Evolutionary conservation across 1,140 invertebrate species (phyloP), one percentile per base, ranked within the genome.

Genomic region (Eupeodes corollae): DNA sequence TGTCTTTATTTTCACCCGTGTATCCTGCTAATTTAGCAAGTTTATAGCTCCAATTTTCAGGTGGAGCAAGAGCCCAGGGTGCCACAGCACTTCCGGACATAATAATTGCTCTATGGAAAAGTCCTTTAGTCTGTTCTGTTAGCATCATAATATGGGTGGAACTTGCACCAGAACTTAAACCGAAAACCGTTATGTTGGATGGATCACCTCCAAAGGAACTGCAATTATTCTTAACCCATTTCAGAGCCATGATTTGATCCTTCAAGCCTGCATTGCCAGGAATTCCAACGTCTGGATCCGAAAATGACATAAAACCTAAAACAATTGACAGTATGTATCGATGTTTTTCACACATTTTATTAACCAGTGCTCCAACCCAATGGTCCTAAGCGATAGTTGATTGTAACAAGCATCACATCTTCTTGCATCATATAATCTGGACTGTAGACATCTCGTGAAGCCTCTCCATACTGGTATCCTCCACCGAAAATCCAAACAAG

Each of bases 201-300:
- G 73, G 68, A 61, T 75, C 65, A 9, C 73, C 73, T n/a, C 73
- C 73, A 55, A 75, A 75, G 50, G 69, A 61, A 16, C 74, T 60
- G 16, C 82, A 81, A 56, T 84, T 82, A 2, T 67, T 66, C 53
- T 78, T 72, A 1, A 84, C 71, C 76, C 76, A 80, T 38, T 70
- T 68, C 14, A 79, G 42, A 1, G 78, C 84, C 75, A 37, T 83
- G 80, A 78, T 59, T 62, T 79, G 77, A 61, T 82, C 80, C 59
- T 76, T 78, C 8, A 82, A 58, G 12, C 77, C 79, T 37, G 74
- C 76, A 63, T 81, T 81, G 3, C 79, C 79, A 8, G 73, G 70
- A 31, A 73, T 61, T 38, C 65, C 63, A 8, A 72, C 49, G 1
- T 58, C 52, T 12, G 59, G 50, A 39, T 73, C 70, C 13, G 68